A percentile compares a stretch with the other conserved stretches of the same genome.
Evolutionary conservation across 1,140 invertebrate species (phyloP).

Genomic region (Augochlora pura): DNA sequence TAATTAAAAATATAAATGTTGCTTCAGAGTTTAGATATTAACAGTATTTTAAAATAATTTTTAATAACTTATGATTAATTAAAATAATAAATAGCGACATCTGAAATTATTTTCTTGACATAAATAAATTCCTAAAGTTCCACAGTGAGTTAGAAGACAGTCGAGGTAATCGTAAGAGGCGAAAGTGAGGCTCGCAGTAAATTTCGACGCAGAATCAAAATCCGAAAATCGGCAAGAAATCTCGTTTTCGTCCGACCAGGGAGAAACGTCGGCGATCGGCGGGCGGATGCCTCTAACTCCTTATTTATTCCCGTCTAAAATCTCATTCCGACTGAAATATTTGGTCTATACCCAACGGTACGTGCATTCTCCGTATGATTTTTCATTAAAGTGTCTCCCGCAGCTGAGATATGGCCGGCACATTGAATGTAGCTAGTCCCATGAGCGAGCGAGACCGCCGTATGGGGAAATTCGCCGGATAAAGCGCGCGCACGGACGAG

Average conservation of each 20-base stretch:
- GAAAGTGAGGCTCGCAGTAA: not conserved
- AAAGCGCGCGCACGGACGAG: constrained; percentile 42
- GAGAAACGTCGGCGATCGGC: constrained; percentile 22
- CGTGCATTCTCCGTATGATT: constrained; percentile 79
- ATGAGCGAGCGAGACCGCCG: constrained; percentile 62
- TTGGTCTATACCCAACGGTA: constrained; percentile 71
- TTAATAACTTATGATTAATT: too few species aligned
- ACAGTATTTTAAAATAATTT: too few species aligned
- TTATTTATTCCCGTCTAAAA: constrained; percentile 80
- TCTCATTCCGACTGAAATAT: constrained; percentile 79
- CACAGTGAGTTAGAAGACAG: too few species aligned
- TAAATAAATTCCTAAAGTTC: too few species aligned
- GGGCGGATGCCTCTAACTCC: constrained; percentile 55
- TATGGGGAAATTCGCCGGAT: constrained; percentile 39
- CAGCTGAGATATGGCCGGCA: constrained; percentile 77
- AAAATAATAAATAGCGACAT: too few species aligned
- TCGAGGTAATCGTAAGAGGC: too few species aligned
- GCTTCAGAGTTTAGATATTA: too few species aligned
- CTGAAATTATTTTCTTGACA: too few species aligned
- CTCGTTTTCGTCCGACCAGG: constrained; percentile 15
- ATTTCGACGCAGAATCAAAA: not conserved
- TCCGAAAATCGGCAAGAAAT: not conserved
- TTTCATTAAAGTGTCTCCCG: constrained; percentile 79
- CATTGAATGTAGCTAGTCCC: constrained; percentile 78
- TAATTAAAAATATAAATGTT: too few species aligned